These are phyloP conservation scores for Mormyrus iriodes DNA, from an alignment of 2,113 vertebrate genomes.

Conservation along the genomic window DNA sequence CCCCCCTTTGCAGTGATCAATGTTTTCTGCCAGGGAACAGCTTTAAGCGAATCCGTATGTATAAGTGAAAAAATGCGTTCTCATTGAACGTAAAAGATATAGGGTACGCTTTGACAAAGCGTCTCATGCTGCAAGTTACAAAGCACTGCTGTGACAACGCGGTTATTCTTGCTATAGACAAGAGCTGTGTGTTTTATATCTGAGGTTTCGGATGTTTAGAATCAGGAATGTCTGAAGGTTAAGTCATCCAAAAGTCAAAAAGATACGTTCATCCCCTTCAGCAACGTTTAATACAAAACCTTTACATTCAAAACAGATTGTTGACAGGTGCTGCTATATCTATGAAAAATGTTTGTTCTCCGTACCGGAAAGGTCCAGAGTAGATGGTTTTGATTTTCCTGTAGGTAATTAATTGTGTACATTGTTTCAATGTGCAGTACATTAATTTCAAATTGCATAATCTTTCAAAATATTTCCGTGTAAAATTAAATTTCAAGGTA, in stretches of 20 bases:
- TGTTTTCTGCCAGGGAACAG: background rate
- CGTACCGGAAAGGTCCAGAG: background rate
- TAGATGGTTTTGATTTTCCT: constrained; percentile 2
- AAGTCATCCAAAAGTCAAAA: background rate
- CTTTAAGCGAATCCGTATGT: background rate
- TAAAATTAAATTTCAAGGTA: background rate
- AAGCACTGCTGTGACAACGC: background rate
- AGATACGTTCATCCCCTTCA: background rate
- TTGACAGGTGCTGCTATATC: background rate
- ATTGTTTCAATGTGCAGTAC: background rate
- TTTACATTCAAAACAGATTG: background rate
- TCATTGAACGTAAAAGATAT: background rate
- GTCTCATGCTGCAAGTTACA: background rate
- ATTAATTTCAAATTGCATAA: background rate
- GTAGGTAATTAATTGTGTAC: background rate
- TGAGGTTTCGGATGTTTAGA: background rate
- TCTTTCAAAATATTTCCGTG: background rate
- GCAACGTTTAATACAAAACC: background rate
- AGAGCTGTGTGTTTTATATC: background rate
- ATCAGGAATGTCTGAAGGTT: background rate
- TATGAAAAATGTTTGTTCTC: background rate
- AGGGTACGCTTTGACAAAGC: background rate
- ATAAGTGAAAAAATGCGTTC: background rate
- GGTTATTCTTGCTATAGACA: background rate
- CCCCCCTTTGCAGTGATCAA: background rate